Conservation (phyloP, 2,797 vertebrate species). For the Moxostoma hubbsi region DNA sequence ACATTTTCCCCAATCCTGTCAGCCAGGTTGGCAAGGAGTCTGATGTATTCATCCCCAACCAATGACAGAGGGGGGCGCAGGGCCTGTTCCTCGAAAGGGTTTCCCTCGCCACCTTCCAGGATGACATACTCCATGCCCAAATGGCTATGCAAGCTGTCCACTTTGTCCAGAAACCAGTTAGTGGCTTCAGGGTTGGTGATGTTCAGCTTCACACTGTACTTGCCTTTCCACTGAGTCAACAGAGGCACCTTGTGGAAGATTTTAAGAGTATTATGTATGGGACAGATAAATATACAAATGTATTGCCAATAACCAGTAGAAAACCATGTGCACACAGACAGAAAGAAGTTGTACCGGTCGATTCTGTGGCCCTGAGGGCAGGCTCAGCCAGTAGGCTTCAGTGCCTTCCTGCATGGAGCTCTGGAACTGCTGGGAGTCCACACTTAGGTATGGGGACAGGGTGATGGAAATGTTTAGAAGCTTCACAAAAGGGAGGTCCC, state of each 20-base stretch:
- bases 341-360: conserved; percentile 73
- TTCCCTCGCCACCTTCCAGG: conserved; percentile 84
- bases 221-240: conserved; percentile 85
- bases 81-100: conserved; percentile 79
- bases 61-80: conserved; percentile 70
- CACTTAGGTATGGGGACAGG: conserved; percentile 82
- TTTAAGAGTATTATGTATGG: background rate
- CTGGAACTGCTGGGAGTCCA: conserved; percentile 84
- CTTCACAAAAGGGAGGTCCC: conserved; percentile 77
- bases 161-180: conserved; percentile 84
- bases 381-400: conserved; percentile 83
- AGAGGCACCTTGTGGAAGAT: conserved; percentile 77
- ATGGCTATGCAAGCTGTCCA: conserved; percentile 73
- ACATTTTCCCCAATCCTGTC: conserved; percentile 79
- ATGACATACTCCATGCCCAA: conserved; percentile 81
- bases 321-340: background rate
- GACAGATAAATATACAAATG: background rate
- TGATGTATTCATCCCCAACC: conserved; percentile 77
- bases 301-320: too few relatives aligned
- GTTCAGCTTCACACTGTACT: conserved; percentile 86
- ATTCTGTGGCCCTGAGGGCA: conserved; percentile 72
- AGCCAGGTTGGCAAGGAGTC: conserved; percentile 76
- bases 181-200: conserved; percentile 81
- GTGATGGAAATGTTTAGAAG: conserved; percentile 88
- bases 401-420: conserved; percentile 76